phyloP scores from a whole-genome alignment of 2,888 invertebrate genomes.

The Netelia melanura region DNA sequence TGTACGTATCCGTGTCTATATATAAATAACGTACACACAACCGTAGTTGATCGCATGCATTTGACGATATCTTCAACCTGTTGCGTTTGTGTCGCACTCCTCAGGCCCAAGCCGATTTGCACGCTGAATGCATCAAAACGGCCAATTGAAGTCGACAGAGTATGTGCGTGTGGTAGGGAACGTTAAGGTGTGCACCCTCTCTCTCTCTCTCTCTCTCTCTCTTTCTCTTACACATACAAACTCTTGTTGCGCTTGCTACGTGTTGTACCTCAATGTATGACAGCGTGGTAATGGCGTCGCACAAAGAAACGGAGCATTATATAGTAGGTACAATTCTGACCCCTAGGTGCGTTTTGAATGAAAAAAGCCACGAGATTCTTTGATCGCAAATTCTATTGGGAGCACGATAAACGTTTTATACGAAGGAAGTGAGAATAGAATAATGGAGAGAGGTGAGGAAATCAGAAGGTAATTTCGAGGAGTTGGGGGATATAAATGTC shows the following conservation, averaged over 20 bases:
- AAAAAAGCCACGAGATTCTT: slow-evolving; percentile 76
- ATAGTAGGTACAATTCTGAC: slow-evolving; percentile 69
- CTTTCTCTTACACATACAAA: neutral
- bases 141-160: slow-evolving; percentile 79
- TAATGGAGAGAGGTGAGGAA: slow-evolving; percentile 48
- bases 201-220: slow-evolving; percentile 23
- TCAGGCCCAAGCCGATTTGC: slow-evolving; percentile 80
- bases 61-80: slow-evolving; percentile 78
- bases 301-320: slow-evolving; percentile 22
- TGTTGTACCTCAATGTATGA: slow-evolving; percentile 24
- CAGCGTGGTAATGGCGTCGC: slow-evolving; percentile 30
- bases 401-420: slow-evolving; percentile 66
- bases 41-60: slow-evolving; percentile 57
- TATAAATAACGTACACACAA: slow-evolving; percentile 48
- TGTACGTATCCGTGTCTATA: slow-evolving; percentile 3
- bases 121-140: slow-evolving; percentile 82
- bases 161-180: slow-evolving; percentile 73
- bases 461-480: slow-evolving; percentile 43
- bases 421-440: slow-evolving; percentile 43
- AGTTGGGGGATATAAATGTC: slow-evolving; percentile 66
- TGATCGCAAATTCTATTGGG: slow-evolving; percentile 83
- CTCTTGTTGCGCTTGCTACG: neutral
- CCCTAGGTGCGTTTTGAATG: slow-evolving; percentile 76
- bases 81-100: slow-evolving; percentile 82
- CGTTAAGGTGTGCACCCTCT: slow-evolving; percentile 76